Conservation (phyloP, 1,140 invertebrate genomes). For the Thalassaphorura encarpata region DNA sequence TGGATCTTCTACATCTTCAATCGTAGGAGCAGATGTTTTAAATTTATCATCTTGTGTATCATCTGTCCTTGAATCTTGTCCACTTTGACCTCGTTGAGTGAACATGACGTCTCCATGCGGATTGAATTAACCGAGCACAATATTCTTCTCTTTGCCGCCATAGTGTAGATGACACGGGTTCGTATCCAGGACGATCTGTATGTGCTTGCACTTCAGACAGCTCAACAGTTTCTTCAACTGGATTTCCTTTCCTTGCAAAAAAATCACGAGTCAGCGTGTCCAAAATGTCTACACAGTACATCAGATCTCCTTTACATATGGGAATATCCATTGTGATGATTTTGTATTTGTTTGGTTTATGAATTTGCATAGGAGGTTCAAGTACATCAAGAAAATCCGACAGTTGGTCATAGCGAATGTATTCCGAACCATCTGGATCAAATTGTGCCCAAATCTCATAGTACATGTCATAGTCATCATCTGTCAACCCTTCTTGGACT, state of each 20-base stretch:
- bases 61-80: conserved; percentile 15
- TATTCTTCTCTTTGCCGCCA: conserved; percentile 93
- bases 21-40: too few relatives aligned
- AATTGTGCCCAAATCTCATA: conserved; percentile 91
- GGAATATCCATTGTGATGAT: conserved; percentile 97
- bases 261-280: conserved; percentile 90
- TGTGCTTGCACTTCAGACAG: conserved; percentile 57
- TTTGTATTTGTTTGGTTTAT: conserved; percentile 98
- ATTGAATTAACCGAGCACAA: conserved; percentile 87
- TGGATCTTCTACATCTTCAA: too few relatives aligned
- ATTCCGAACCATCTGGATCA: conserved; percentile 94
- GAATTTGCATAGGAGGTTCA: conserved; percentile 86
- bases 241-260: conserved; percentile 88
- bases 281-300: conserved; percentile 95
- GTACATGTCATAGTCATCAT: conserved; percentile 99
- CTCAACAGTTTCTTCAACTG: conserved; percentile 77
- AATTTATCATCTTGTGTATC: too few relatives aligned
- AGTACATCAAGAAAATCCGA: conserved; percentile 84
- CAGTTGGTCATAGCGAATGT: conserved; percentile 84
- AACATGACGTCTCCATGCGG: conserved; percentile 81
- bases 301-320: conserved; percentile 88
- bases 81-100: conserved; percentile 42
- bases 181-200: conserved; percentile 75
- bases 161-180: conserved; percentile 82
- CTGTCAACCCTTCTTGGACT: conserved; percentile 93